Conservation (phyloP, 2,797 vertebrate species). For the Diglossa cyanea region DNA sequence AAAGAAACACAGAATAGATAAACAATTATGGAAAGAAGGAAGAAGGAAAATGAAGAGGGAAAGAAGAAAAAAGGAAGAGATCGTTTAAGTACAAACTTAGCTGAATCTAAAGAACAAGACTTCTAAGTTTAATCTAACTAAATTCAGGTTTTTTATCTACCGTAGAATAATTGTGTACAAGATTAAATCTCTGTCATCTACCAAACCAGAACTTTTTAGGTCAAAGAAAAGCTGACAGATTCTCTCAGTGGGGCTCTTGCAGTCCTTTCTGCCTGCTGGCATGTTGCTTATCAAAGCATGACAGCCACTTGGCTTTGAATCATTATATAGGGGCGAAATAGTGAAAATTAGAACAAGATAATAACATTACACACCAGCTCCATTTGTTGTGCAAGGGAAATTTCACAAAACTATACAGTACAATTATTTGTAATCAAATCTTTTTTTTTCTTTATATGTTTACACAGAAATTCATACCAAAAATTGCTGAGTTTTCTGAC, state of each 20-base stretch:
- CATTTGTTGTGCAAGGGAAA: conserved; percentile 22
- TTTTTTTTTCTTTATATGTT: conserved; percentile 9
- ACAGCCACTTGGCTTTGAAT: conserved; percentile 10
- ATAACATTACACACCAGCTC: background rate
- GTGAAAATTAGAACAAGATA: conserved; percentile 1
- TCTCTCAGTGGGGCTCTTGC: background rate
- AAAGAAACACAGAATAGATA: background rate
- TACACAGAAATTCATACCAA: conserved; percentile 4
- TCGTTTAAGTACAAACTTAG: background rate
- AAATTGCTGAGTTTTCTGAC: background rate
- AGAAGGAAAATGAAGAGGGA: background rate
- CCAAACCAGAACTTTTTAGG: background rate
- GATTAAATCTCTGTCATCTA: background rate
- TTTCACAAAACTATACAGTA: background rate
- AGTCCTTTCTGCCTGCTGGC: conserved; percentile 28
- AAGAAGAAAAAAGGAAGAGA: background rate
- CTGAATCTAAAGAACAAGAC: background rate
- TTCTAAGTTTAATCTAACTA: background rate
- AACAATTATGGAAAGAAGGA: background rate
- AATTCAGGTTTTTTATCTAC: background rate
- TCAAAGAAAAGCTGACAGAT: conserved; percentile 29
- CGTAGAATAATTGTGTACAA: background rate
- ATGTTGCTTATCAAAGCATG: conserved; percentile 23
- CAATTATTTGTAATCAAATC: conserved; percentile 25
- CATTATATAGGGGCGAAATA: background rate